Conservation (phyloP, 2,888 invertebrate species). For the Dione vanillae region DNA sequence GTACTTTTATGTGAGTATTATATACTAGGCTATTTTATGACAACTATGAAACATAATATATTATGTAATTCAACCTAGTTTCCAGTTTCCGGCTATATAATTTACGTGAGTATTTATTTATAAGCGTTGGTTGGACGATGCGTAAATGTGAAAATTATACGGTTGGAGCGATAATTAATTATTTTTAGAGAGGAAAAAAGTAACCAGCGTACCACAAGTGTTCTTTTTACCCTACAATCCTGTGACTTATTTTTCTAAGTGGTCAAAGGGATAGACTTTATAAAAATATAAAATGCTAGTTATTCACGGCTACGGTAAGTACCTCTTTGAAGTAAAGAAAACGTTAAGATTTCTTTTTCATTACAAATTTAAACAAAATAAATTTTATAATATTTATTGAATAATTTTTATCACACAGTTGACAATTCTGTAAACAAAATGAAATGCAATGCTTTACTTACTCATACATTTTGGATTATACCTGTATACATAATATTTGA, state of each 20-base stretch:
- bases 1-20: too few relatives aligned
- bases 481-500: background rate
- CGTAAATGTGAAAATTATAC: slow-evolving; percentile 35
- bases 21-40: too few relatives aligned
- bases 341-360: background rate
- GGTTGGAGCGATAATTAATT: slow-evolving; percentile 41
- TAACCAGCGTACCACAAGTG: slow-evolving; percentile 30
- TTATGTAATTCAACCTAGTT: too few relatives aligned
- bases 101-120: slow-evolving; percentile 5
- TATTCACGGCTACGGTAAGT: background rate
- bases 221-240: slow-evolving; percentile 34
- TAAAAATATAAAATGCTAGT: slow-evolving; percentile 19
- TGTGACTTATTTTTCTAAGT: slow-evolving; percentile 27
- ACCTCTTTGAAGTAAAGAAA: background rate
- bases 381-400: too few relatives aligned
- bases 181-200: slow-evolving; percentile 37
- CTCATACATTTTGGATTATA: too few relatives aligned
- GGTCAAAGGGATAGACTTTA: slow-evolving; percentile 17
- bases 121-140: slow-evolving; percentile 25
- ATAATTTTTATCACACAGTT: too few relatives aligned
- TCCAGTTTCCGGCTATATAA: too few relatives aligned
- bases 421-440: too few relatives aligned
- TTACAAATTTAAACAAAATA: too few relatives aligned
- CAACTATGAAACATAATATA: too few relatives aligned
- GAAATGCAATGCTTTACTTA: background rate